Evolutionary conservation across 2,113 vertebrate genomes (phyloP).

Genomic region (Rhipidura dahli): DNA sequence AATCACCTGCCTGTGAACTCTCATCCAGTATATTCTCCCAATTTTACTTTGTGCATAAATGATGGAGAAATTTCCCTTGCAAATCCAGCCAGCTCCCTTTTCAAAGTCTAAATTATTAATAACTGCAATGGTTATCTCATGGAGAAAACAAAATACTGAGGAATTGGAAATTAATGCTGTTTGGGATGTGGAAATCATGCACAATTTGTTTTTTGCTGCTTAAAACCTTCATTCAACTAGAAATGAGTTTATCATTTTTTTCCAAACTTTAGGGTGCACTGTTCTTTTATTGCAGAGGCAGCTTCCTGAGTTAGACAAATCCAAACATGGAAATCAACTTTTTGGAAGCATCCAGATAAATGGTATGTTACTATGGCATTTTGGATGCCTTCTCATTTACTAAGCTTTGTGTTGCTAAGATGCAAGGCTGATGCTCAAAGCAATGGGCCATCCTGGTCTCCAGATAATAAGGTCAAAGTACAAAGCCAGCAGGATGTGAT

Average conservation of each 20-base stretch:
- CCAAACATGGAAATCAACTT: conserved; percentile 40
- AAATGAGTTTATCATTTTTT: not conserved
- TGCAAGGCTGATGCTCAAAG: conserved; percentile 23
- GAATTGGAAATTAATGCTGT: not conserved
- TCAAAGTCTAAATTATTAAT: not conserved
- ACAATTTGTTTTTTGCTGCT: not conserved
- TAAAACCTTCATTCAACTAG: not conserved
- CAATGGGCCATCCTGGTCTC: not conserved
- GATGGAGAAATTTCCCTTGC: not conserved
- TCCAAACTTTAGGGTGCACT: not conserved
- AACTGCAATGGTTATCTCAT: not conserved
- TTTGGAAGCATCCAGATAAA: conserved; percentile 11
- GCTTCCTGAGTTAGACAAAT: not conserved
- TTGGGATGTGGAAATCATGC: not conserved
- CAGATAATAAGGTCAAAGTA: conserved; percentile 1
- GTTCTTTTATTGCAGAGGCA: conserved; percentile 6
- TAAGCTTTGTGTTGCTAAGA: conserved; percentile 55
- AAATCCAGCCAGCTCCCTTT: not conserved
- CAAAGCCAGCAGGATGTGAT: not conserved
- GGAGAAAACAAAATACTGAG: not conserved
- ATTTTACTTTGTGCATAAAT: not conserved
- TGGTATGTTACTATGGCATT: conserved; percentile 46
- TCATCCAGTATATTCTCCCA: not conserved
- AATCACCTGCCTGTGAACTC: not conserved
- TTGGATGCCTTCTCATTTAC: conserved; percentile 41